A percentile compares a stretch with the other conserved stretches of the same genome.
phyloP scores from a whole-genome alignment of 2,113 vertebrate species.

The Carettochelys insculpta region DNA sequence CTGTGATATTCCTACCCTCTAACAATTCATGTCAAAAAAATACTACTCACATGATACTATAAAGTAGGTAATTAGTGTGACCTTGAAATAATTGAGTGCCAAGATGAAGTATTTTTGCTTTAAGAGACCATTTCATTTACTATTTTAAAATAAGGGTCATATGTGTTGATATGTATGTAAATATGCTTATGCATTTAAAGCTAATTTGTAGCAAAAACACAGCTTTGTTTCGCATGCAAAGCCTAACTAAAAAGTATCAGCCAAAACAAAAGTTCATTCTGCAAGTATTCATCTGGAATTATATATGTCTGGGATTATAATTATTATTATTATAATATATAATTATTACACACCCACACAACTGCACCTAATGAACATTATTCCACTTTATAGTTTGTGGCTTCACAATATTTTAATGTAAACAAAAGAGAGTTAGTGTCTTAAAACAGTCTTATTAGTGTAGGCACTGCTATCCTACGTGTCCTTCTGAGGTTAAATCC shows the following conservation, averaged over 20 bases:
- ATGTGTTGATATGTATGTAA: slow-evolving; percentile 9
- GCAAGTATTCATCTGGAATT: neutral
- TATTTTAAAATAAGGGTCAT: slow-evolving; percentile 8
- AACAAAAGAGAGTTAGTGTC: neutral
- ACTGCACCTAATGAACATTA: neutral
- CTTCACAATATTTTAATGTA: no score
- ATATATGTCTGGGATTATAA: neutral
- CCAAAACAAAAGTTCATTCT: neutral
- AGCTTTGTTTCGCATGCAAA: slow-evolving; percentile 22
- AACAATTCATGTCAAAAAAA: slow-evolving; percentile 10
- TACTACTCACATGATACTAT: neutral
- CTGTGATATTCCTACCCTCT: neutral
- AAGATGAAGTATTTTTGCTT: neutral
- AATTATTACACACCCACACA: neutral
- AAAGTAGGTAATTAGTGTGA: slow-evolving; percentile 32
- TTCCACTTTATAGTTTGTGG: no score
- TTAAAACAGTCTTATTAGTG: neutral
- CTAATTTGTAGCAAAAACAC: neutral
- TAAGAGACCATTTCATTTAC: slow-evolving; percentile 22
- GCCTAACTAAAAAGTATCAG: slow-evolving; percentile 20
- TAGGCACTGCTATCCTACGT: neutral
- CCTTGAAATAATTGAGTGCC: neutral
- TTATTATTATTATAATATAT: no score
- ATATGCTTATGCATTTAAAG: slow-evolving; percentile 35
- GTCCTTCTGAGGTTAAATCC: neutral